Conservation (phyloP, 1,140 invertebrate species). For the Argopecten irradians region DNA sequence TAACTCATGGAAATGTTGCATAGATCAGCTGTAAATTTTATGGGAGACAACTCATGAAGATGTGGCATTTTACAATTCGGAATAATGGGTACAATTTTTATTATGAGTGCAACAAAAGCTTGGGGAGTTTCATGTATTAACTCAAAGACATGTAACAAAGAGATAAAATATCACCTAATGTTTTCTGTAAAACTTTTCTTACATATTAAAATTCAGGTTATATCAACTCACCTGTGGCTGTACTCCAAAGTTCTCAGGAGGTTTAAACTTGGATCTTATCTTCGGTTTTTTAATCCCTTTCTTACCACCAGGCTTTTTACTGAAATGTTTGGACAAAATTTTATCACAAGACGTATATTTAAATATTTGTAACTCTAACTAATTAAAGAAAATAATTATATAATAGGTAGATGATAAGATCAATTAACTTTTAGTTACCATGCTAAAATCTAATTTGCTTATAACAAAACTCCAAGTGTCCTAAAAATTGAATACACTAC, state of each 20-base stretch:
- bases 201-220: background rate
- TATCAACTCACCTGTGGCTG: conserved; percentile 41
- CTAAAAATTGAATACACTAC: background rate
- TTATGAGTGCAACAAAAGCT: background rate
- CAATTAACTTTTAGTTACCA: background rate
- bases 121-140: too few relatives aligned
- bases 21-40: background rate
- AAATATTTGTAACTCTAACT: background rate
- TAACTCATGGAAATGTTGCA: too few relatives aligned
- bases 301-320: conserved; percentile 40
- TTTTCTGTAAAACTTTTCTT: background rate
- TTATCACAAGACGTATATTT: background rate
- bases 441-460: background rate
- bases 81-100: background rate
- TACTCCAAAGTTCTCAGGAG: conserved; percentile 51
- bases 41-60: background rate
- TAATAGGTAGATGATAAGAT: background rate
- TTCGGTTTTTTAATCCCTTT: conserved; percentile 54
- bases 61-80: background rate
- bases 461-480: background rate
- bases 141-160: background rate
- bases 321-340: background rate
- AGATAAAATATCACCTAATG: background rate
- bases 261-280: conserved; percentile 48
- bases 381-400: background rate